Conservation (phyloP, 2,113 vertebrate genomes). For the Hippocampus abdominalis region DNA sequence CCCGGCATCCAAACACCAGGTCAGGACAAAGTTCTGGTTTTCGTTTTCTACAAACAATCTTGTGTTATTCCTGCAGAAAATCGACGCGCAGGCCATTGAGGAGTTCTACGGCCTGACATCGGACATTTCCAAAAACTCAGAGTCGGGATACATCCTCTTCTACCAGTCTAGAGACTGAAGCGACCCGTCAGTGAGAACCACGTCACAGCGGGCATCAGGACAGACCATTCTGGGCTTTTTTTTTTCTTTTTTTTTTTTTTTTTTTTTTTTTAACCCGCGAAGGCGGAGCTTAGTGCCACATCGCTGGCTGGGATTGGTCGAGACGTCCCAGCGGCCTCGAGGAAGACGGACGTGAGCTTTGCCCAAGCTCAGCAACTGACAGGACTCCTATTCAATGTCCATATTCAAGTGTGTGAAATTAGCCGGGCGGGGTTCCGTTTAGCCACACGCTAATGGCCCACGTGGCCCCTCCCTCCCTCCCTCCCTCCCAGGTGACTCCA, state of each 20-base stretch:
- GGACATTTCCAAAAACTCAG: slow-evolving; percentile 93
- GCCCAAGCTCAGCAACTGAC: slow-evolving; percentile 4
- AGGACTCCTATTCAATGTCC: not conserved
- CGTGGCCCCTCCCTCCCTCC: no score
- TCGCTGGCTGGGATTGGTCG: not conserved
- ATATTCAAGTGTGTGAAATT: slow-evolving; percentile 14
- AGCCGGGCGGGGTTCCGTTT: slow-evolving; percentile 2
- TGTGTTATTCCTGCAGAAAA: slow-evolving; percentile 74
- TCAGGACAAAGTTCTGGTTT: not conserved
- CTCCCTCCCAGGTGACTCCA: not conserved
- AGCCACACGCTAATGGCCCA: not conserved
- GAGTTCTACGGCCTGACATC: slow-evolving; percentile 93
- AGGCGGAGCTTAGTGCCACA: slow-evolving; percentile 60
- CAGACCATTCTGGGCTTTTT: slow-evolving; percentile 46
- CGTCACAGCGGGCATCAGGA: slow-evolving; percentile 45
- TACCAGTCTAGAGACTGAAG: slow-evolving; percentile 91
- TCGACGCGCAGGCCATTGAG: slow-evolving; percentile 88
- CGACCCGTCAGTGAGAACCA: slow-evolving; percentile 31
- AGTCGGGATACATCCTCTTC: slow-evolving; percentile 91
- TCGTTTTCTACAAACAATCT: slow-evolving; percentile 10
- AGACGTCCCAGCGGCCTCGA: slow-evolving; percentile 26
- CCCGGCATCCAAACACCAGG: no score
- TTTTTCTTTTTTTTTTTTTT: slow-evolving; percentile 39
- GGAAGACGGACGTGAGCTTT: not conserved
- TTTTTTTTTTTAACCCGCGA: not conserved